phyloP scores from a whole-genome alignment of 35 echinoderm and acorn worm genomes.

The Heliocidaris tuberculata region DNA sequence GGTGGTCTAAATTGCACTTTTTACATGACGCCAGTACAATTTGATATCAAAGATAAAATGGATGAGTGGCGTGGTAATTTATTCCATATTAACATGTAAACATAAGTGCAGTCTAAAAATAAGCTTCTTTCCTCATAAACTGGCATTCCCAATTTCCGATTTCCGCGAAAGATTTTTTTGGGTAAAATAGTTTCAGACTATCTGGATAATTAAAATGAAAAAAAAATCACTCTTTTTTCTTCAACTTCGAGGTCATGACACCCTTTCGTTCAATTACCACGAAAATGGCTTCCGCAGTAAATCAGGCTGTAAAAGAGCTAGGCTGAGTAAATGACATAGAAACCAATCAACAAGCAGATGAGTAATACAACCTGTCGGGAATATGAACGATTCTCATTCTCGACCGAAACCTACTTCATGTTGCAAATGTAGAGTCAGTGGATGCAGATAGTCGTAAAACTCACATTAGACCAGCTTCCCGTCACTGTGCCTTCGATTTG shows the following conservation, averaged over 20 bases:
- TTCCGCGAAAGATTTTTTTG: not conserved
- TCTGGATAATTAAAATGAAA: not conserved
- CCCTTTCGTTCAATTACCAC: not conserved
- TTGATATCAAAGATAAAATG: not conserved
- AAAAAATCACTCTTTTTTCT: not conserved
- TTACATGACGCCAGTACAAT: not conserved
- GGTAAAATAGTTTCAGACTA: not conserved
- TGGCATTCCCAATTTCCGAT: not conserved
- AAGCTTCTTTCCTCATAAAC: not conserved
- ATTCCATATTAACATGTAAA: not conserved
- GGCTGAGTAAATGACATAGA: not conserved
- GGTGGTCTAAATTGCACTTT: not conserved
- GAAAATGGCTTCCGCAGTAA: not conserved
- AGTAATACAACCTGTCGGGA: not conserved
- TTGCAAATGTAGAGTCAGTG: not conserved
- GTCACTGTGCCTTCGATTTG: not conserved
- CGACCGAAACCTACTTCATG: not conserved
- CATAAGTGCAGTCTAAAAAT: not conserved
- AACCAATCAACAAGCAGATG: not conserved
- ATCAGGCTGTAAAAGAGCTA: not conserved
- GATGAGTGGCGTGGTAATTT: not conserved
- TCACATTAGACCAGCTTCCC: not conserved
- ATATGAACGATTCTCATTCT: not conserved
- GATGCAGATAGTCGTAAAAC: conserved; percentile 5
- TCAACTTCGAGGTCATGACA: not conserved